phyloP scores from a whole-genome alignment of 1,140 invertebrate genomes.

The Drosophila lacertosa region DNA sequence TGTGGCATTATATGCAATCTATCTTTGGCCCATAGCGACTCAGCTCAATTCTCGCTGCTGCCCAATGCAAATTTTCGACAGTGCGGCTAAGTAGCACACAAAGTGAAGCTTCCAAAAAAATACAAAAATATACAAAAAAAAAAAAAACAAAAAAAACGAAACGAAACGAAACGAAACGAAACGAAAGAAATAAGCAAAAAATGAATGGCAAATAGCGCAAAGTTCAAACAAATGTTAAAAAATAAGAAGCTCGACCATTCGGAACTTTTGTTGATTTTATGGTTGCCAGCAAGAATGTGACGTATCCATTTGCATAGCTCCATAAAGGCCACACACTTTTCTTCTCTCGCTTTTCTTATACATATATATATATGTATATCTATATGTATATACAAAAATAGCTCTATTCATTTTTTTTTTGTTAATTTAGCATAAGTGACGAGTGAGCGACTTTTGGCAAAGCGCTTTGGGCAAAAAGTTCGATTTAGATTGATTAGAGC shows the following conservation, averaged over 20 bases:
- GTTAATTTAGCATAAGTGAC: conserved; percentile 81
- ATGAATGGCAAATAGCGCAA: conserved; percentile 37
- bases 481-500: conserved; percentile 74
- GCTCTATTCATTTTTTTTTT: conserved; percentile 52
- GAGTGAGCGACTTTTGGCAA: conserved; percentile 80
- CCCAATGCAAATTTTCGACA: conserved; percentile 69
- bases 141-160: conserved; percentile 5
- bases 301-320: conserved; percentile 28
- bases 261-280: conserved; percentile 74
- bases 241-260: conserved; percentile 31
- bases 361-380: background rate
- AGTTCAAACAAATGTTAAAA: conserved; percentile 74
- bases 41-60: conserved; percentile 19
- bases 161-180: too few relatives aligned
- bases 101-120: conserved; percentile 14
- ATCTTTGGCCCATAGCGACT: conserved; percentile 49
- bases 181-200: conserved; percentile 44
- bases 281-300: conserved; percentile 37
- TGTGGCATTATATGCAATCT: conserved; percentile 37
- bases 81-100: conserved; percentile 60
- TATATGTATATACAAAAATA: background rate
- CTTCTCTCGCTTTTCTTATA: background rate
- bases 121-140: conserved; percentile 20
- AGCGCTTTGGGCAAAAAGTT: conserved; percentile 62
- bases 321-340: background rate